Evolutionary conservation across 1,140 invertebrate species (phyloP), one percentile per base, ranked within the genome.

Genomic region (Drosophila biarmipes): DNA sequence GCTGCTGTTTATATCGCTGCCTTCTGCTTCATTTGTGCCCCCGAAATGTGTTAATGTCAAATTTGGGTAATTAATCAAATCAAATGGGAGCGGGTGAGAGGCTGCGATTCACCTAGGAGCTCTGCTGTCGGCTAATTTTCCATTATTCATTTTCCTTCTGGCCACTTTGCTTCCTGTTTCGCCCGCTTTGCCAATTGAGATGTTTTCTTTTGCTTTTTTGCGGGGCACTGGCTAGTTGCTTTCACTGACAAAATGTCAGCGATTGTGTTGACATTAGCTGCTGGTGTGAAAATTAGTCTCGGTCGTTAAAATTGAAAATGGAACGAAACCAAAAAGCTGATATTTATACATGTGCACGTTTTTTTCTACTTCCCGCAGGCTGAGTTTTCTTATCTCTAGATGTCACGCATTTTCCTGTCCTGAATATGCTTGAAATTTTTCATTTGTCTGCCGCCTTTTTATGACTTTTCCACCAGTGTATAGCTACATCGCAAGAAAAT

Each of bases 51-150:
- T 86, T 86, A 80, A 69, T 80, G 77, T 86, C 78, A 68, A 80
- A 86, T 86, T 85, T 51, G 38, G 35, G 58, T 63, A 85, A 85
- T 85, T 86, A 85, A 85, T 85, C 81, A 85, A 86, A 78, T 80
- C 57, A 61, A 66, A 45, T 46, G 58, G 59, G 62, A 73, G 61
- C 29, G 56, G 42, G 42, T 15, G 27, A 31, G 27, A 24, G 21
- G 14, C 1, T 24, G 45, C 19, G 29, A 49, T 17, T n/a, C 29
- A 29, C 24, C 24, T 48, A 48, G 24, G 43, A 63, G 57, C 27
- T 2, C 27, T 31, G 29, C 24, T 55, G 52, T 42, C 52, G 42
- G 80, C 62, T 53, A 78, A 71, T 82, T 78, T 78, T 82, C 69
- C 68, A 81, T 73, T 78, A 78, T 78, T 74, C 55, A 71, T 74